A percentile compares a stretch with the other conserved stretches of the same genome.
Evolutionary conservation across 2,113 vertebrate species (phyloP).

Genomic region (Dipodomys stephensi): DNA sequence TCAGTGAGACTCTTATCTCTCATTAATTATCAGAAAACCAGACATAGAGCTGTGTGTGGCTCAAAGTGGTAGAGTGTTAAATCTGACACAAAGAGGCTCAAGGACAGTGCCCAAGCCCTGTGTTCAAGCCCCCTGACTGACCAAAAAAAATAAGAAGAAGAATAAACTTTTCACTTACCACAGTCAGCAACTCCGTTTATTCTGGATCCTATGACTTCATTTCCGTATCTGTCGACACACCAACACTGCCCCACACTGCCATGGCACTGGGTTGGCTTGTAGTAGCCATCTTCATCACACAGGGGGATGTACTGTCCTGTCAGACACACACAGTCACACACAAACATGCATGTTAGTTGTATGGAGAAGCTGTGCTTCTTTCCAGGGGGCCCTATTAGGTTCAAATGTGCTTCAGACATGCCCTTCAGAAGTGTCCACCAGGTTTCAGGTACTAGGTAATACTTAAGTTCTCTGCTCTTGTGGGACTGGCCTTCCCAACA

Average conservation of each 20-base stretch:
- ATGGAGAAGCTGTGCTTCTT: fast-evolving
- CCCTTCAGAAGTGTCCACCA: fast-evolving
- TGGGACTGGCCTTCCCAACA: background rate
- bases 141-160: no score
- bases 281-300: constrained; percentile 97
- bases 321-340: background rate
- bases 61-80: no score
- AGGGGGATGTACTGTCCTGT: constrained; percentile 94
- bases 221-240: constrained; percentile 98
- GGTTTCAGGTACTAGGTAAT: background rate
- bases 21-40: no score
- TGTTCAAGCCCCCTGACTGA: no score
- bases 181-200: constrained; percentile 91
- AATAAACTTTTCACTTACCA: constrained; percentile 85
- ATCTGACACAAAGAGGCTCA: no score
- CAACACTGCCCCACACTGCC: constrained; percentile 94
- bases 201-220: constrained; percentile 93
- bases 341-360: background rate
- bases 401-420: background rate
- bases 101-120: no score
- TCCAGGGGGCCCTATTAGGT: fast-evolving
- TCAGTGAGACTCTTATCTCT: no score
- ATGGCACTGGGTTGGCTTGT: constrained; percentile 95
- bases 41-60: no score
- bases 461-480: no score